Conservation (phyloP, 2,888 invertebrate species). For the Ormyrus thymus region DNA sequence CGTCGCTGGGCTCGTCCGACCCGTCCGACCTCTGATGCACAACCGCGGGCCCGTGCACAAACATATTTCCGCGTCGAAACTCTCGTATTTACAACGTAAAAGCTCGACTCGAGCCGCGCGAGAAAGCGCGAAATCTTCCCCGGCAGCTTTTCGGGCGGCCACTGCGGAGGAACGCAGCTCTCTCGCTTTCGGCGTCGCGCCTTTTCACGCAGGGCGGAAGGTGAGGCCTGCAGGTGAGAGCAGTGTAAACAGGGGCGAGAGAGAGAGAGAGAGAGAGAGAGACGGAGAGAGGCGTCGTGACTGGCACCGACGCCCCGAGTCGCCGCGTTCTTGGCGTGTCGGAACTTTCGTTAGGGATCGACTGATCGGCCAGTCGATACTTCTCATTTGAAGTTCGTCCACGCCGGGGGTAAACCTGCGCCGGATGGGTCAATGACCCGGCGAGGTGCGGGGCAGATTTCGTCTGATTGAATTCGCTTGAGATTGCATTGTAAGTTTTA, state of each 20-base stretch:
- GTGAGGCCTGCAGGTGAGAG: neutral
- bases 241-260: slow-evolving; percentile 2
- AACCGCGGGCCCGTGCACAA: slow-evolving; percentile 68
- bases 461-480: too few species aligned
- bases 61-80: slow-evolving; percentile 61
- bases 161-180: slow-evolving; percentile 20
- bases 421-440: slow-evolving; percentile 1
- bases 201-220: neutral
- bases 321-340: slow-evolving; percentile 55
- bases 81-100: neutral
- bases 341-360: slow-evolving; percentile 51
- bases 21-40: slow-evolving; percentile 65
- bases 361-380: slow-evolving; percentile 35
- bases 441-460: too few species aligned
- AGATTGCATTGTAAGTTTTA: too few species aligned
- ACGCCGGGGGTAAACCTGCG: neutral
- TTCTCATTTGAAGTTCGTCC: neutral
- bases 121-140: neutral
- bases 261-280: slow-evolving; percentile 38
- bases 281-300: slow-evolving; percentile 63
- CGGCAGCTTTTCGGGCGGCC: neutral
- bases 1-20: slow-evolving; percentile 68
- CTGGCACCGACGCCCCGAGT: slow-evolving; percentile 65
- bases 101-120: neutral
- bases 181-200: neutral